Evolutionary conservation across 2,888 invertebrate species (phyloP).

Genomic region (Parascotia fuliginaria): DNA sequence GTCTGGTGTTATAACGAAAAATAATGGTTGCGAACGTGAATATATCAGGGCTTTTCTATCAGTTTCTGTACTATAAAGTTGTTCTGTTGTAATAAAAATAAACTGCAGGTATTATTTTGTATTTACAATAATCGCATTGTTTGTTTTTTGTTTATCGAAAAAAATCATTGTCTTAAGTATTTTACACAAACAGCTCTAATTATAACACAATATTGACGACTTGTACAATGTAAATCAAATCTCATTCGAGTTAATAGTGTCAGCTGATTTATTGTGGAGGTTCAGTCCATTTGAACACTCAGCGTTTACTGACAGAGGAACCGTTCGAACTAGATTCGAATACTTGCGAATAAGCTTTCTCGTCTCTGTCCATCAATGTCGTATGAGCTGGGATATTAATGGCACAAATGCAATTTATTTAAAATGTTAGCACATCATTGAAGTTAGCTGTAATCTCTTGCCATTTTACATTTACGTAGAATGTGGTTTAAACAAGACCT

Average conservation of each 20-base stretch:
- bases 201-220: no score
- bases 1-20: neutral
- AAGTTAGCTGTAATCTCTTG: conserved; percentile 29
- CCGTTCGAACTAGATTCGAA: conserved; percentile 23
- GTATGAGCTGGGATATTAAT: conserved; percentile 22
- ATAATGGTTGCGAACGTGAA: neutral
- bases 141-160: conserved; percentile 9
- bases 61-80: neutral
- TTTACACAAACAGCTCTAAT: no score
- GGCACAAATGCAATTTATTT: conserved; percentile 33
- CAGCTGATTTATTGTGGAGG: no score
- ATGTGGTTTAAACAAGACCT: conserved; percentile 17
- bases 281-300: neutral
- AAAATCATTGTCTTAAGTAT: neutral
- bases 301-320: conserved; percentile 10
- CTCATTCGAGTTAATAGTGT: no score
- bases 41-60: neutral
- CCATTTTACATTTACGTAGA: conserved; percentile 28
- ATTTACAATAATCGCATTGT: no score
- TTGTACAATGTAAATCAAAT: no score
- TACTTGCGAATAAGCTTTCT: conserved; percentile 1
- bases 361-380: conserved; percentile 30
- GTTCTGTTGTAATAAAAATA: neutral
- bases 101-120: no score
- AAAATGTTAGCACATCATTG: conserved; percentile 20